These are phyloP conservation scores for Monoplex corrugatus DNA, from an alignment of 2,888 invertebrate genomes.

Conservation along the genomic window DNA sequence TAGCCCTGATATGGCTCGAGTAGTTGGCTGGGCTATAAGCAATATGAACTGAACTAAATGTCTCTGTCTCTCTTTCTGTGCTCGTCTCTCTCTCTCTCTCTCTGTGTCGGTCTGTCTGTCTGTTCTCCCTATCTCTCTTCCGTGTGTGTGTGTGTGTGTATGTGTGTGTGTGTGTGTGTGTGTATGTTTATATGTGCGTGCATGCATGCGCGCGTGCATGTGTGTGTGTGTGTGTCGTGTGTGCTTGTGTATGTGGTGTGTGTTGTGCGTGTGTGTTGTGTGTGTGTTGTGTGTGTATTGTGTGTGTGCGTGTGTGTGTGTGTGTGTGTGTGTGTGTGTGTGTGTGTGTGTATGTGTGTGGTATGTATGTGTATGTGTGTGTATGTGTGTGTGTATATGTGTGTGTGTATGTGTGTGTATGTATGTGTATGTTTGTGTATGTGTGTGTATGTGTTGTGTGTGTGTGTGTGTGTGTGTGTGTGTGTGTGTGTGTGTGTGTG, in stretches of 20 bases:
- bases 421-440: not conserved
- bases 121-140: too few species aligned
- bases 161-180: too few species aligned
- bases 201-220: too few species aligned
- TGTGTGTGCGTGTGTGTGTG: not conserved
- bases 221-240: not conserved
- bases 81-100: too few species aligned
- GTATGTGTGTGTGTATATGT: not conserved
- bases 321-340: not conserved
- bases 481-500: not conserved
- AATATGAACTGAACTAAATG: too few species aligned
- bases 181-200: too few species aligned
- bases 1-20: too few species aligned
- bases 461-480: not conserved
- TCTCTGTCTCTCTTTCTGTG: too few species aligned
- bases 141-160: too few species aligned
- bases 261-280: not conserved
- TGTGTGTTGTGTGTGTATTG: not conserved
- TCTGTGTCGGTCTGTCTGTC: too few species aligned
- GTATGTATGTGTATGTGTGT: not conserved
- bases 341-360: not conserved
- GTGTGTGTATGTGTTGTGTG: not conserved
- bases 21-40: too few species aligned
- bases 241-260: too few species aligned
- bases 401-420: not conserved